phyloP scores from a whole-genome alignment of 2,113 vertebrate species.

The Sturnira hondurensis region DNA sequence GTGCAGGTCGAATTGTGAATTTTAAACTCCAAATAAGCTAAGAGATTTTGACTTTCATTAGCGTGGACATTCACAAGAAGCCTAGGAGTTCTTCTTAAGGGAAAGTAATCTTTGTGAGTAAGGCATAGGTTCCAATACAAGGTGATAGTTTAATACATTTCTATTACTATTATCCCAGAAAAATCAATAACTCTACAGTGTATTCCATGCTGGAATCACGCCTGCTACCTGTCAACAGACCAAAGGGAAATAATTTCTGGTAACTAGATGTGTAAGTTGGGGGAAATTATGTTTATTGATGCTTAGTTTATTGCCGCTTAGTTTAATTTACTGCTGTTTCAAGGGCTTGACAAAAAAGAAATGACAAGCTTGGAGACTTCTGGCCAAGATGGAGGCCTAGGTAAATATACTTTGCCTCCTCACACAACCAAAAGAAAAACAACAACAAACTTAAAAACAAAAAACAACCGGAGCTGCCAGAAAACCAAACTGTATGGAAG shows the following conservation, averaged over 20 bases:
- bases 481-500: too few species aligned
- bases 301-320: slow-evolving; percentile 62
- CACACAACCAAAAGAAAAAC: too few species aligned
- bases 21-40: background rate
- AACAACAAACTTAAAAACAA: too few species aligned
- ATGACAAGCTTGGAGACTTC: background rate
- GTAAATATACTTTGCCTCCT: too few species aligned
- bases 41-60: slow-evolving; percentile 45
- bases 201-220: slow-evolving; percentile 52
- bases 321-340: slow-evolving; percentile 66
- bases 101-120: slow-evolving; percentile 38
- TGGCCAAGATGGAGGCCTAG: too few species aligned
- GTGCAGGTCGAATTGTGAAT: background rate
- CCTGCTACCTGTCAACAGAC: slow-evolving; percentile 57
- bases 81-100: background rate
- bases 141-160: slow-evolving; percentile 59
- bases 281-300: slow-evolving; percentile 65
- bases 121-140: background rate
- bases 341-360: slow-evolving; percentile 30
- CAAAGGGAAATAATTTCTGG: slow-evolving; percentile 54
- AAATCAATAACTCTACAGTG: slow-evolving; percentile 59
- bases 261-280: slow-evolving; percentile 58
- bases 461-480: too few species aligned
- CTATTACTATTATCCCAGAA: slow-evolving; percentile 64
- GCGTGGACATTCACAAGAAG: slow-evolving; percentile 26